Conservation (phyloP, 2,888 invertebrate genomes). For the Cerceris rybyensis region DNA sequence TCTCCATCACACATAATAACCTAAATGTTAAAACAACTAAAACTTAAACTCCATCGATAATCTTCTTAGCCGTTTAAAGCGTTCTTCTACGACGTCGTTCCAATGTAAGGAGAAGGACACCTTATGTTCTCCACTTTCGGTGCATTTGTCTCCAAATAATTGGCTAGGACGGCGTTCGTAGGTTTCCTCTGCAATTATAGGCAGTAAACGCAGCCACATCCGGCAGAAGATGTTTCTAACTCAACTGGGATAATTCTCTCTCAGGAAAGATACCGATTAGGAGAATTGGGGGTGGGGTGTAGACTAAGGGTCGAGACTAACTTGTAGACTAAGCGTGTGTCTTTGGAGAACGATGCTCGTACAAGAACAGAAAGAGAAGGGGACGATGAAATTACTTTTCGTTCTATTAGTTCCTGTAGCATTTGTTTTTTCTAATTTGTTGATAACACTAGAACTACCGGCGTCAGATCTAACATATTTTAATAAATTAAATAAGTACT, state of each 20-base stretch:
- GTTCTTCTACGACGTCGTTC: neutral
- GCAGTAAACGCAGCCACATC: conserved; percentile 82
- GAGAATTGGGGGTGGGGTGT: conserved; percentile 53
- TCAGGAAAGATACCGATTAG: conserved; percentile 61
- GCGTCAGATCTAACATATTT: no score
- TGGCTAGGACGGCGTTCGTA: conserved; percentile 73
- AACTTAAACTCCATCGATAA: neutral
- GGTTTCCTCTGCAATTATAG: conserved; percentile 80
- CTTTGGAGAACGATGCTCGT: no score
- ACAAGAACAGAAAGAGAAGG: no score
- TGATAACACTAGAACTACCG: no score
- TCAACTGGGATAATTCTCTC: conserved; percentile 59
- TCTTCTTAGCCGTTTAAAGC: conserved; percentile 9
- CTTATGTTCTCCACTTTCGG: conserved; percentile 44
- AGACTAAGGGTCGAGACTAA: conserved; percentile 33
- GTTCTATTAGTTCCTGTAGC: neutral
- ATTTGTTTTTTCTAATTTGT: neutral
- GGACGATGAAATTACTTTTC: neutral
- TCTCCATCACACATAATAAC: no score
- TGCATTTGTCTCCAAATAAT: conserved; percentile 79
- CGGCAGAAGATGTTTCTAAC: conserved; percentile 72
- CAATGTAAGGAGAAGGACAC: conserved; percentile 1
- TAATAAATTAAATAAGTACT: no score
- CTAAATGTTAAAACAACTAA: no score
- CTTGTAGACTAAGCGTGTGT: no score